Evolutionary conservation across 2,113 vertebrate species (phyloP).

Genomic region (Varanus komodoensis): DNA sequence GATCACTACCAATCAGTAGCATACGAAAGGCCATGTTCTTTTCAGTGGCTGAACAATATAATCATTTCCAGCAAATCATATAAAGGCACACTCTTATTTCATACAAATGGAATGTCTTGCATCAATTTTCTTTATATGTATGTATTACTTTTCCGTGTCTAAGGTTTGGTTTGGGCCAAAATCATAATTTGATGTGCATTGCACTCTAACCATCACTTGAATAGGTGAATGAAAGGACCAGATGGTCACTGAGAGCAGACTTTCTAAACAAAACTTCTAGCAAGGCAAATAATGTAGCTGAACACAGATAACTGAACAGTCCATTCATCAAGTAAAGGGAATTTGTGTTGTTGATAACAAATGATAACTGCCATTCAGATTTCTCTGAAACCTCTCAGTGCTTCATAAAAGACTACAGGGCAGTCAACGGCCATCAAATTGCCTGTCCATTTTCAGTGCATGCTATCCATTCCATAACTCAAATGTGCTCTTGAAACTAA

Average conservation of each 20-base stretch:
- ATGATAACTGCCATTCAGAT: not conserved
- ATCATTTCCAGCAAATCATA: slow-evolving; percentile 49
- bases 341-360: not conserved
- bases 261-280: slow-evolving; percentile 2
- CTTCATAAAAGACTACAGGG: not conserved
- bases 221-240: not conserved
- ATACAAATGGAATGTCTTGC: slow-evolving; percentile 56
- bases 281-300: not conserved
- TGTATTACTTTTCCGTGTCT: slow-evolving; percentile 23
- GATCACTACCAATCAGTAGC: slow-evolving; percentile 56
- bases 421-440: not conserved
- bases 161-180: not conserved
- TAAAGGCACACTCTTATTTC: slow-evolving; percentile 46
- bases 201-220: not conserved
- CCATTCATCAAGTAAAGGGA: not conserved
- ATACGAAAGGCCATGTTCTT: slow-evolving; percentile 51
- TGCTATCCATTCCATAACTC: too few relatives aligned
- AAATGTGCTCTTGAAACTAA: too few relatives aligned
- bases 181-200: slow-evolving; percentile 1
- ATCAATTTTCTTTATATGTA: slow-evolving; percentile 48
- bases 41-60: slow-evolving; percentile 44
- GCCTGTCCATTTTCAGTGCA: too few relatives aligned
- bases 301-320: not conserved
- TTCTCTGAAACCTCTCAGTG: not conserved
- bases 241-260: not conserved